Base-by-base conservation (phyloP, 2,113 vertebrate genomes). In the Podilymbus podiceps region DNA sequence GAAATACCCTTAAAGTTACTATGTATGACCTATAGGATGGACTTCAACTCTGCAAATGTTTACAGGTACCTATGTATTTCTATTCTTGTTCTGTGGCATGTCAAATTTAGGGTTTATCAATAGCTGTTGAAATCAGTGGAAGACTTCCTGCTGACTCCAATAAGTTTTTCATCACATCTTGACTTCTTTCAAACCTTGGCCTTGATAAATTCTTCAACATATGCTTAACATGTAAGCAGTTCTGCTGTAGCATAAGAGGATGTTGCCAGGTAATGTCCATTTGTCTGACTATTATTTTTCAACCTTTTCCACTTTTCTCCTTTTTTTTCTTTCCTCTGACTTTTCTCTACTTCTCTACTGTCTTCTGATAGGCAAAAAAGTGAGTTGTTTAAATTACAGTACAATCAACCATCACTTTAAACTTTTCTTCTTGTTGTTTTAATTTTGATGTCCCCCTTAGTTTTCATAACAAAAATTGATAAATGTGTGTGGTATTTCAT, bases 371-470 rank as follows among this genome's bases (percentile, higher is more conserved):
- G 7, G 5, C 12, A 44, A 5, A 13, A 74, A 28, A 35, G 1
- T 6, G 4, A 33, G 8, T 13, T 42, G 16, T 46, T 83, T 15
- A 27, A 69, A 52, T 53, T 35, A 3, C 86, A 2, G 23, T 52
- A 30, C 20, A 62, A 33, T 20, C 35, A 67, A 2, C 9, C 22
- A 46, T 28, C 3, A 21, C 6, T 31, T 42, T 56, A n/a, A 56
- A 72, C 8, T 2, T 5, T 38, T 35, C 74, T 31, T 2, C 1
- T 46, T 9, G 1, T 4, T 25, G 40, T 82, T 31, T 3, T 2
- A 58, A 82, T 68, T 59, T 76, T 52, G 5, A 38, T 86, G 17
- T 68, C 6, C 6, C 19, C 28, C 42, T 42, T 4, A 1, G 2
- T 53, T 88, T 91, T 67, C 62, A 33, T 25, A 72, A 15, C 5